Evolutionary conservation across 2,113 vertebrate species (phyloP), one percentile per base, ranked within the genome.

Genomic region (Prochilodus magdalenae): DNA sequence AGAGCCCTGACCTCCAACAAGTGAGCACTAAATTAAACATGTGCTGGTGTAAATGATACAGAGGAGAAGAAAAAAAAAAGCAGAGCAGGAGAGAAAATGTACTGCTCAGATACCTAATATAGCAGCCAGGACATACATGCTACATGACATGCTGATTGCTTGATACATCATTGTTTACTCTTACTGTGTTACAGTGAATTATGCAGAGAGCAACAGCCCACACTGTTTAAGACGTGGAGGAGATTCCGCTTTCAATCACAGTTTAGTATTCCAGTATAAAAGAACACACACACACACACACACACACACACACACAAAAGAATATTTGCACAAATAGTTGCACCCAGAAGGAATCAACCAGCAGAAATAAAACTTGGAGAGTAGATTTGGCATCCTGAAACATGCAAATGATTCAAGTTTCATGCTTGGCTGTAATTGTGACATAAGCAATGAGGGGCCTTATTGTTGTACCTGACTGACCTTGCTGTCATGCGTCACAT

Each of bases 11-110:
- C 73, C 55, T 82, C 63, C 65, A 76, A 44, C 80, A 82, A 82
- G 73, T 69, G 80, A 82, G 65, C 73, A 82, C 18, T 82, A 82
- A 76, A 82, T 82, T 82, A 82, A 82, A 82, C 80, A 70, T 70
- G 63, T 12, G 20, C 51, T 82, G 63, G 65, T 6, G n/a, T 60
- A 82, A 75, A 60, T 30, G 10, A 62, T 77, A 53, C 73, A 74
- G 72, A 62, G 63, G 49, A 55, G 26, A 12, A 26, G 4, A n/a
- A 51, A 36, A 27, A 60, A 47, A 36, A 40, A 78, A 44, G 40
- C 18, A 53, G 70, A 59, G 36, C 70, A 70, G 81, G 76, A 70
- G 71, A 22, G 67, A 57, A 55, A 29, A 70, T 24, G 66, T 69
- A 44, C 66, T 44, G 20, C 60, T 67, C 16, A 81, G 53, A 57